Conservation (phyloP, 1,140 invertebrate species). For the Sinella curviseta region DNA sequence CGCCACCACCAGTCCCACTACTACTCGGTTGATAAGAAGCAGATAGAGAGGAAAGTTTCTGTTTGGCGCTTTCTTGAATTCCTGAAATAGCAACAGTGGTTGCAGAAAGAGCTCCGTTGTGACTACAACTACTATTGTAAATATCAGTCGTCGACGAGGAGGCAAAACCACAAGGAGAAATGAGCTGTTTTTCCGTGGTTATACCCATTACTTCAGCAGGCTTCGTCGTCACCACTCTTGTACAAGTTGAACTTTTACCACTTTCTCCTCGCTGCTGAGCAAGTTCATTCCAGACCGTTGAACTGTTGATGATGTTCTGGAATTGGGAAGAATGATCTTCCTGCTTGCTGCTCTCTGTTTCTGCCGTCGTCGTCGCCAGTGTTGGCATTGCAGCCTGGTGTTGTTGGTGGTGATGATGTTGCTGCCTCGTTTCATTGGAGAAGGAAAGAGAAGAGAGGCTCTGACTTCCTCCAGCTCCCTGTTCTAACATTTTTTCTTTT, state of each 20-base stretch:
- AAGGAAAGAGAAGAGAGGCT: not conserved
- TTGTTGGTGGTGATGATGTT: not conserved
- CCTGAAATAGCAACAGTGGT: too few relatives aligned
- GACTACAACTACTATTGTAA: not conserved
- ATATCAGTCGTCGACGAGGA: not conserved
- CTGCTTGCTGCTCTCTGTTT: not conserved
- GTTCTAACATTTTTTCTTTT: slow-evolving; percentile 8
- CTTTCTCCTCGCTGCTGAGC: not conserved
- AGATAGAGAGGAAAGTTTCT: not conserved
- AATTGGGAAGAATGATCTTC: not conserved
- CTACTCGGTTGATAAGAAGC: not conserved
- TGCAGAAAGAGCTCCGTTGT: too few relatives aligned
- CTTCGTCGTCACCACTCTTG: not conserved
- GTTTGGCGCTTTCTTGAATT: not conserved
- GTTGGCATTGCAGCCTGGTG: not conserved
- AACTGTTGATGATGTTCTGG: slow-evolving; percentile 21
- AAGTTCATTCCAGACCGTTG: slow-evolving; percentile 21
- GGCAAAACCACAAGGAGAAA: not conserved
- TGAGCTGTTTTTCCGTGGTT: not conserved
- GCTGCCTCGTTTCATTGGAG: not conserved
- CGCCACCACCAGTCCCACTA: not conserved
- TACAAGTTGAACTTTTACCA: not conserved
- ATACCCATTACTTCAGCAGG: not conserved
- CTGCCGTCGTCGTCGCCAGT: not conserved
- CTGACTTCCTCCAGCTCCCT: not conserved